Percentiles rank a stretch among this genome's conserved stretches.
These are phyloP conservation scores for Cotesia vestalis DNA, from an alignment of 1,140 invertebrate species.

Conservation along the genomic window DNA sequence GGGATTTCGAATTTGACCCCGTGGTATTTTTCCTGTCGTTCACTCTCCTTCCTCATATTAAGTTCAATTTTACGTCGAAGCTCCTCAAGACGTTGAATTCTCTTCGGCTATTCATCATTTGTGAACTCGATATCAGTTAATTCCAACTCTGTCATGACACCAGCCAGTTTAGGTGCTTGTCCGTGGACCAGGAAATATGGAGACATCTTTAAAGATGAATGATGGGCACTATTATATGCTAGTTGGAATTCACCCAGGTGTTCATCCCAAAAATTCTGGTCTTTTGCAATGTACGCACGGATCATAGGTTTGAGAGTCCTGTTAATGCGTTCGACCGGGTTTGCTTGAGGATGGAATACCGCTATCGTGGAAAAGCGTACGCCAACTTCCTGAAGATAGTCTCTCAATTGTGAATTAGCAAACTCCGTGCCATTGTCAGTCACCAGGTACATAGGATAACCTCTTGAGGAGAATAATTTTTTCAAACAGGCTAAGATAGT, in stretches of 20 bases:
- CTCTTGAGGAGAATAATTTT: not conserved
- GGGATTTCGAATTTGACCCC: too few relatives aligned
- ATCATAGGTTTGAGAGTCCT: not conserved
- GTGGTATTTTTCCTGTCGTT: too few relatives aligned
- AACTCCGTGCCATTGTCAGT: conserved; percentile 2
- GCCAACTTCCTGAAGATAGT: not conserved
- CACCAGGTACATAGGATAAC: not conserved
- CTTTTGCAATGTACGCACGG: not conserved
- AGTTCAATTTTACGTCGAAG: too few relatives aligned
- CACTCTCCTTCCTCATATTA: too few relatives aligned
- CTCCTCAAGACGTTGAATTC: too few relatives aligned
- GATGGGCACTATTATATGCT: not conserved
- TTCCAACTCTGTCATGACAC: too few relatives aligned
- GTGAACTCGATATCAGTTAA: too few relatives aligned
- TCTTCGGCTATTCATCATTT: too few relatives aligned
- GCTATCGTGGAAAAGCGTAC: not conserved
- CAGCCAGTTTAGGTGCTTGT: not conserved
- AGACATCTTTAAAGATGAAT: not conserved
- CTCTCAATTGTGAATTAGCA: not conserved
- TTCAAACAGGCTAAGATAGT: not conserved
- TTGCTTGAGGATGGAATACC: not conserved
- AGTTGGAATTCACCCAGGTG: not conserved
- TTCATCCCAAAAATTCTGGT: not conserved
- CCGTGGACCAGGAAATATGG: not conserved
- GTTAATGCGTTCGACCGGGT: not conserved